A percentile compares a stretch with the other conserved stretches of the same genome.
Evolutionary conservation across 2,113 vertebrate genomes (phyloP).

Genomic region (Halcyon senegalensis): DNA sequence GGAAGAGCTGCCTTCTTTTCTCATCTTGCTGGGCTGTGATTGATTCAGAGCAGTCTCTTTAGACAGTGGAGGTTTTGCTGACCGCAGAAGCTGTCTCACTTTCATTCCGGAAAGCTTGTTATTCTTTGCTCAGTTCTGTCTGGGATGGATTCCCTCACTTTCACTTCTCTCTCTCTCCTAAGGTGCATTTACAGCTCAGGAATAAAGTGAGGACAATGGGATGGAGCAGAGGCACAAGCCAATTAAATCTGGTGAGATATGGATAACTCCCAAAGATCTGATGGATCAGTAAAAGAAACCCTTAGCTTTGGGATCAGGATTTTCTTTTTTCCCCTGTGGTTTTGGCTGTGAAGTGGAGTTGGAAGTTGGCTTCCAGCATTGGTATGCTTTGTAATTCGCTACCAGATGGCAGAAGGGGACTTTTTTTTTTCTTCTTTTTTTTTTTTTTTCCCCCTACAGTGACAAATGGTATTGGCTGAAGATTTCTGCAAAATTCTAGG

Average conservation of each 20-base stretch:
- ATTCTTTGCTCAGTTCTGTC: background rate
- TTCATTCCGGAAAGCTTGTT: background rate
- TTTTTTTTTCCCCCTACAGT: background rate
- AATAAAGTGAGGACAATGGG: background rate
- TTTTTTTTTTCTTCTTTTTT: background rate
- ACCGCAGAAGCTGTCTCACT: background rate
- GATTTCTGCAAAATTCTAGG: background rate
- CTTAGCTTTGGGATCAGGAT: background rate
- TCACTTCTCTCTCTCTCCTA: background rate
- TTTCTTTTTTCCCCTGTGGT: background rate
- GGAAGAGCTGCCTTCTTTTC: background rate
- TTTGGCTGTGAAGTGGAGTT: background rate
- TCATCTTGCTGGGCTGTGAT: background rate
- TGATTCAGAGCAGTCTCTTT: background rate
- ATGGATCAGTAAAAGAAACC: background rate
- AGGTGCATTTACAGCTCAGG: background rate
- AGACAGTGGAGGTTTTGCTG: background rate
- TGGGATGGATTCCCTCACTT: background rate
- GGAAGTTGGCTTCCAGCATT: background rate
- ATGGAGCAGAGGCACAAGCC: background rate
- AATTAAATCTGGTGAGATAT: background rate
- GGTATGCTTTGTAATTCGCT: slow-evolving; percentile 7
- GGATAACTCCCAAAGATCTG: background rate
- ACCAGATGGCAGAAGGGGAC: background rate
- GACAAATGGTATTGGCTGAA: background rate